Percentiles rank a stretch among this genome's conserved stretches.
phyloP scores from a whole-genome alignment of 2,888 invertebrate species.

The Tetragonisca angustula region DNA sequence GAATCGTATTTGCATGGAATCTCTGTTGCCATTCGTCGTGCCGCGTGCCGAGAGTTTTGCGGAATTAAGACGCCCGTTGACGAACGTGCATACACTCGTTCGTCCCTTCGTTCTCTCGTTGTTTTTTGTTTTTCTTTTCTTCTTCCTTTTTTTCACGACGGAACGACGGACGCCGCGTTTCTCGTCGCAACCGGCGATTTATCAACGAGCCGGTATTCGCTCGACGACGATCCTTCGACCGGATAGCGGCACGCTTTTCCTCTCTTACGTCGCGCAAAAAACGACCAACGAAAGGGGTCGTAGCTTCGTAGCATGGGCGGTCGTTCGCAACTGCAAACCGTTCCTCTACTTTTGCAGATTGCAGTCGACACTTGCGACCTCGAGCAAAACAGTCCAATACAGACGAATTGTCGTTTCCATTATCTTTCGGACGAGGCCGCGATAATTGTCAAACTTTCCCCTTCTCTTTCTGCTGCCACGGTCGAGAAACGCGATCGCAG shows the following conservation, averaged over 20 bases:
- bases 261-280: neutral
- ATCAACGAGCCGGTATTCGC: slow-evolving; percentile 7
- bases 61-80: slow-evolving; percentile 77
- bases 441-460: too few relatives aligned
- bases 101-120: neutral
- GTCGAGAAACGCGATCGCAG: too few relatives aligned
- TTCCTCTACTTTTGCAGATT: too few relatives aligned
- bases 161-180: slow-evolving; percentile 5
- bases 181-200: slow-evolving; percentile 26
- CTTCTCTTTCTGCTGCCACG: too few relatives aligned
- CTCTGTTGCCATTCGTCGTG: slow-evolving; percentile 39
- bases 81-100: slow-evolving; percentile 41
- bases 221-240: slow-evolving; percentile 1
- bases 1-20: slow-evolving; percentile 76
- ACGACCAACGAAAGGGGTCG: neutral
- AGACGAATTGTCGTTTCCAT: too few relatives aligned
- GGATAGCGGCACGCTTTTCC: slow-evolving; percentile 5
- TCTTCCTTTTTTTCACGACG: neutral
- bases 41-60: slow-evolving; percentile 45
- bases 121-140: neutral
- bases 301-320: too few relatives aligned
- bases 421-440: too few relatives aligned
- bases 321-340: too few relatives aligned
- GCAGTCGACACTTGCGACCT: too few relatives aligned
- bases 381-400: too few relatives aligned